phyloP scores from a whole-genome alignment of 2,888 invertebrate genomes.

The Tinea trinotella region DNA sequence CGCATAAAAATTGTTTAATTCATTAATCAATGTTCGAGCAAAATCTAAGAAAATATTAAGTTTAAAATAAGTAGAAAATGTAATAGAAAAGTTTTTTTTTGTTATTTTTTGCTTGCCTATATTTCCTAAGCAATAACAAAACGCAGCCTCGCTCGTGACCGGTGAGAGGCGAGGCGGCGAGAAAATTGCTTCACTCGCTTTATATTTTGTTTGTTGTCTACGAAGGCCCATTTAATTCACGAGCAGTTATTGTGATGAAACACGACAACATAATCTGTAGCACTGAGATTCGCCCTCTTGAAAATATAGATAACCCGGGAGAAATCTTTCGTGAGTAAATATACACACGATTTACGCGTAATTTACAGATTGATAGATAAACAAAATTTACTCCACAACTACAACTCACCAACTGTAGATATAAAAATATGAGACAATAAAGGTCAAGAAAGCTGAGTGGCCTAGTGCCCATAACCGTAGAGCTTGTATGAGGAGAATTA shows the following conservation, averaged over 20 bases:
- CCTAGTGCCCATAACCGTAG: no score
- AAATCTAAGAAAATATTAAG: no score
- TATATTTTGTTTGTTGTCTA: slow-evolving; percentile 20
- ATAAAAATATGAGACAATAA: no score
- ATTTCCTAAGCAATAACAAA: slow-evolving; percentile 2
- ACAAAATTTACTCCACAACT: no score
- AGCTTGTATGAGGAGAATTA: no score
- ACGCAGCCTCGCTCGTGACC: slow-evolving; percentile 13
- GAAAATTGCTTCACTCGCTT: slow-evolving; percentile 27
- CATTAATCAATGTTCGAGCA: no score
- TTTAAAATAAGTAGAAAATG: no score
- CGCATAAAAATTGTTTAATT: no score
- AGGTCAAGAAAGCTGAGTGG: no score
- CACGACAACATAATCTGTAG: slow-evolving; percentile 10
- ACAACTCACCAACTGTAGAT: no score
- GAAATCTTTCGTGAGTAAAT: slow-evolving; percentile 11
- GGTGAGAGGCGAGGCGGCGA: slow-evolving; percentile 20
- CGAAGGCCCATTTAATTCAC: slow-evolving; percentile 19
- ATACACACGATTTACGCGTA: neutral
- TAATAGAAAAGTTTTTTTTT: no score
- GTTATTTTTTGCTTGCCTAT: neutral
- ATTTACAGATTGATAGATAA: slow-evolving; percentile 2
- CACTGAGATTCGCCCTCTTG: slow-evolving; percentile 7
- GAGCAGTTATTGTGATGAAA: slow-evolving; percentile 21
- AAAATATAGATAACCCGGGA: slow-evolving; percentile 7